phyloP scores from a whole-genome alignment of 1,140 invertebrate species.

The Cydia strobilella region DNA sequence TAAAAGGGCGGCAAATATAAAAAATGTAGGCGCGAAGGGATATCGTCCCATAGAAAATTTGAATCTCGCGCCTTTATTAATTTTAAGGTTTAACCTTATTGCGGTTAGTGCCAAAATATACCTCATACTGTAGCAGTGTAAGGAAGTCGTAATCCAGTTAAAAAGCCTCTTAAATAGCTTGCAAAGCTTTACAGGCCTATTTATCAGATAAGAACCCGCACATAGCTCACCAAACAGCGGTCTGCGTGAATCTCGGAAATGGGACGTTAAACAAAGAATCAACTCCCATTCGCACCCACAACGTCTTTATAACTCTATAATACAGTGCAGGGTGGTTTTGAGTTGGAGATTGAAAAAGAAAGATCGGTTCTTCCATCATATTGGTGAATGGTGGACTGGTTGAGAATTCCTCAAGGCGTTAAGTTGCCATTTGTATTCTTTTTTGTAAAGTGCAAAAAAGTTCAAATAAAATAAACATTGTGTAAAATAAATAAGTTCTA shows the following conservation, averaged over 20 bases:
- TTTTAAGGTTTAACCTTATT: too few relatives aligned
- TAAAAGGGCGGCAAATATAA: too few relatives aligned
- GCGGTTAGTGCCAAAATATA: neutral
- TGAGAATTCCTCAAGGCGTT: too few relatives aligned
- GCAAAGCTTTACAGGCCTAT: neutral
- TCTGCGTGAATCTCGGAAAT: neutral
- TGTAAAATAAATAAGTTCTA: too few relatives aligned
- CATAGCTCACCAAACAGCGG: slow-evolving; percentile 15
- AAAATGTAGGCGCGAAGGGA: too few relatives aligned
- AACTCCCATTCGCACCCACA: slow-evolving; percentile 5
- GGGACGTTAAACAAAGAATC: slow-evolving; percentile 17
- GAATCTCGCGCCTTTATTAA: too few relatives aligned
- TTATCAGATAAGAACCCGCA: slow-evolving; percentile 9
- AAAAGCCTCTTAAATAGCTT: neutral
- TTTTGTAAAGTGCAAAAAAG: too few relatives aligned
- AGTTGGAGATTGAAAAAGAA: neutral
- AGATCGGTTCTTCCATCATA: too few relatives aligned
- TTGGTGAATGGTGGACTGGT: too few relatives aligned
- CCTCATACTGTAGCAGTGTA: neutral
- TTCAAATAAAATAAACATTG: too few relatives aligned
- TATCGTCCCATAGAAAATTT: too few relatives aligned
- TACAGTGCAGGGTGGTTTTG: neutral
- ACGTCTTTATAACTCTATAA: slow-evolving; percentile 2
- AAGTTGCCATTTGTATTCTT: too few relatives aligned
- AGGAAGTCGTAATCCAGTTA: neutral